Percentiles rank a stretch among this genome's conserved stretches.
Evolutionary conservation across 1,140 invertebrate species (phyloP).

Genomic region (Centruroides sculpturatus): DNA sequence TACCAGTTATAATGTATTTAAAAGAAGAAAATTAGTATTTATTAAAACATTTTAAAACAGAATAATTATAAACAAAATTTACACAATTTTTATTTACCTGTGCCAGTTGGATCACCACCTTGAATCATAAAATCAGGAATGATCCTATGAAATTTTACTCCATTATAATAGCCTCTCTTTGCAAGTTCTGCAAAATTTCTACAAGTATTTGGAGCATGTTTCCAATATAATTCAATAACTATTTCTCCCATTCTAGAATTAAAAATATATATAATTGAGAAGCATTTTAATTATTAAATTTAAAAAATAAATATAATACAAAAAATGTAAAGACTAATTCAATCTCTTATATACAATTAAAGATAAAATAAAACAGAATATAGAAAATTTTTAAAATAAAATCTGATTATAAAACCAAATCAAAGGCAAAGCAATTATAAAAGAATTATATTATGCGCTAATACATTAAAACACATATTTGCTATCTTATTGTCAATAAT

Average conservation of each 20-base stretch:
- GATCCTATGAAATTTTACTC: constrained; percentile 89
- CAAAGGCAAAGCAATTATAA: no score
- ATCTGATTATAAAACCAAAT: no score
- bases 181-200: constrained; percentile 90
- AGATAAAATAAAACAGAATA: no score
- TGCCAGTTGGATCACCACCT: constrained; percentile 81
- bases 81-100: constrained; percentile 30
- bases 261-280: constrained; percentile 25
- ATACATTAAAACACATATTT: no score
- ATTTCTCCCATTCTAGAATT: constrained; percentile 77
- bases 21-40: not conserved
- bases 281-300: no score
- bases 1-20: no score
- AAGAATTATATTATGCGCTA: no score
- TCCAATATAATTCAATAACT: constrained; percentile 89
- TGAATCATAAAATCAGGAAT: constrained; percentile 98
- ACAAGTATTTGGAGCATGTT: constrained; percentile 88
- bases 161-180: constrained; percentile 86
- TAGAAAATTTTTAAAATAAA: no score
- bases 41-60: not conserved
- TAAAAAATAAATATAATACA: no score
- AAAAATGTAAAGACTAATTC: no score
- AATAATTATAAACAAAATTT: not conserved
- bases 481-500: no score
- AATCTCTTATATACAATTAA: no score